These are phyloP conservation scores for Seira musarum DNA, from an alignment of 2,888 invertebrate genomes.

Conservation along the genomic window DNA sequence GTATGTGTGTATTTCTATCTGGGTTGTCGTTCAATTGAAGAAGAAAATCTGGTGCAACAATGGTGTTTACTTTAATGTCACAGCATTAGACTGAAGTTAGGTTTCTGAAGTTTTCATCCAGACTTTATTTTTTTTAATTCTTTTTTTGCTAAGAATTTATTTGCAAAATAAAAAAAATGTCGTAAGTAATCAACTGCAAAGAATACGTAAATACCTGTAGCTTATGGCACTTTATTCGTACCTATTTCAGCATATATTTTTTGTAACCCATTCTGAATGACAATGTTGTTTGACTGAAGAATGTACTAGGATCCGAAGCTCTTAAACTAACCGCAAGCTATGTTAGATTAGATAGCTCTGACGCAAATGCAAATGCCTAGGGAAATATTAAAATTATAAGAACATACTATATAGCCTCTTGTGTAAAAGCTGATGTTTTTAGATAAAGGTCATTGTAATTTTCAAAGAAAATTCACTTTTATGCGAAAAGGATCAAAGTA, in stretches of 20 bases:
- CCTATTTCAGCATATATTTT: constrained; percentile 6
- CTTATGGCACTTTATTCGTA: background rate
- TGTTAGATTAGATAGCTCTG: too few species aligned
- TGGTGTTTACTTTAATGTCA: background rate
- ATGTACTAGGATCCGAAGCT: background rate
- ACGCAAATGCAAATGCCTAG: background rate
- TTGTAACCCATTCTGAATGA: constrained; percentile 17
- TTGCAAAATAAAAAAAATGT: background rate
- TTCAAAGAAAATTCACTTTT: background rate
- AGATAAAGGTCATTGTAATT: background rate
- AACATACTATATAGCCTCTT: background rate
- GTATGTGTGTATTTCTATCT: background rate
- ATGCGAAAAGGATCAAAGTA: too few species aligned
- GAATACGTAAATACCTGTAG: background rate
- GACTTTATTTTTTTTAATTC: background rate
- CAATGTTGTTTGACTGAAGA: constrained; percentile 40
- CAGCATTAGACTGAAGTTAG: background rate
- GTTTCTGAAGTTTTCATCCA: background rate
- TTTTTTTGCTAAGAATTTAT: background rate
- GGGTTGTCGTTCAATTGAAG: background rate
- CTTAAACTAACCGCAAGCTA: too few species aligned
- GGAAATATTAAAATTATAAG: background rate
- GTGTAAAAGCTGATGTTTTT: background rate
- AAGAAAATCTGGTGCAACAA: constrained; percentile 1
- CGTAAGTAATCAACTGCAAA: too few species aligned